Conservation (phyloP, 2,113 vertebrate genomes). For the Zingel zingel region DNA sequence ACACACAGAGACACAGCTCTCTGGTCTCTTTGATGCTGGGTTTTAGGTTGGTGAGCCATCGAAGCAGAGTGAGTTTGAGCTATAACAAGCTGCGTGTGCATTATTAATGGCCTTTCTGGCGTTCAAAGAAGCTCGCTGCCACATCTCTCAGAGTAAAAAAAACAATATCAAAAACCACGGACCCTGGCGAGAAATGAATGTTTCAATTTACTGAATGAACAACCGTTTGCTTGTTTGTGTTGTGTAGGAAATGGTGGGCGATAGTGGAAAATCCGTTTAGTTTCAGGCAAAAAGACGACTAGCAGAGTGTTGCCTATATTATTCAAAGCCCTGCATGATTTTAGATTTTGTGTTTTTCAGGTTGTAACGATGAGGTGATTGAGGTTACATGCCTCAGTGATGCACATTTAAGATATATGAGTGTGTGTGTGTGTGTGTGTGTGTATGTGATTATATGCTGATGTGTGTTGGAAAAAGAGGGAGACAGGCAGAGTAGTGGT, state of each 20-base stretch:
- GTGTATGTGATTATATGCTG: background rate
- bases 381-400: conserved; percentile 38
- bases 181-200: conserved; percentile 21
- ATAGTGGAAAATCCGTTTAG: conserved; percentile 31
- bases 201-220: conserved; percentile 59
- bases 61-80: conserved; percentile 68
- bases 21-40: conserved; percentile 68
- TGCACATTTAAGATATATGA: conserved; percentile 64
- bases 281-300: background rate
- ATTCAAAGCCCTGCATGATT: conserved; percentile 7
- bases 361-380: conserved; percentile 28
- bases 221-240: conserved; percentile 13
- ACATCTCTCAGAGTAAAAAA: conserved; percentile 42
- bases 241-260: conserved; percentile 36
- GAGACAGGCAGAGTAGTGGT: conserved; percentile 7
- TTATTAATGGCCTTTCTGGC: conserved; percentile 78
- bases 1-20: conserved; percentile 23
- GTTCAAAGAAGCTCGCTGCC: conserved; percentile 61
- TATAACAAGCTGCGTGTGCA: conserved; percentile 78
- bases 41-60: conserved; percentile 69
- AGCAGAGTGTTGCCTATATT: conserved; percentile 3
- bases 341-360: conserved; percentile 17
- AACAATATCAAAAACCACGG: background rate
- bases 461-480: conserved; percentile 1
- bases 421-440: background rate